Evolutionary conservation across 1,140 invertebrate genomes (phyloP).

Genomic region (Zaprionus gabonicus): DNA sequence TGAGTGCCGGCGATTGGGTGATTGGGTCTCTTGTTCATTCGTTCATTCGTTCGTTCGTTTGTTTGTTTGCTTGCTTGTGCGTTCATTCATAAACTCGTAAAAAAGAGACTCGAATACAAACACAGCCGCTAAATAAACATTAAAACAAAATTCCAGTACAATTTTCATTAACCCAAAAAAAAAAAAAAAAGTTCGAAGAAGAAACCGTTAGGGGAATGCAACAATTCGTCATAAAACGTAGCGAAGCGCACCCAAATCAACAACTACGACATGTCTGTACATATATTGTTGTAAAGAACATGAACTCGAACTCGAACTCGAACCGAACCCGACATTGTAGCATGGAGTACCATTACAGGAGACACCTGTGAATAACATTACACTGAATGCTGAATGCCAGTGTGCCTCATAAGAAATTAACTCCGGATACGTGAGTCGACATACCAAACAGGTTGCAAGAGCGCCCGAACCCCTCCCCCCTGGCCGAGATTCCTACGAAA

Average conservation of each 20-base stretch:
- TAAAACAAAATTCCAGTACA: constrained; percentile 62
- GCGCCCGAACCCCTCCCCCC: not conserved
- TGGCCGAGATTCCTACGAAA: constrained; percentile 2
- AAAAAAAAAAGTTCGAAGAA: constrained; percentile 36
- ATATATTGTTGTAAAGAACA: not conserved
- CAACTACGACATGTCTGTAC: not conserved
- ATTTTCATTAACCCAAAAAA: constrained; percentile 66
- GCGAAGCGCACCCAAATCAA: constrained; percentile 45
- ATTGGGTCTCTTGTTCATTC: constrained; percentile 16
- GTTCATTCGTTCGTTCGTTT: constrained; percentile 19
- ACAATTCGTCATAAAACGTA: constrained; percentile 56
- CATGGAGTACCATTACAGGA: constrained; percentile 59
- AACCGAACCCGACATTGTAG: constrained; percentile 6
- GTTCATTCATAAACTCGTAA: constrained; percentile 73
- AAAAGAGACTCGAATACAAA: constrained; percentile 55
- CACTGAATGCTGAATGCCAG: constrained; percentile 65
- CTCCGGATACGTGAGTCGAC: constrained; percentile 65
- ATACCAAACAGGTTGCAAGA: constrained; percentile 52
- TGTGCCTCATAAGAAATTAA: constrained; percentile 72
- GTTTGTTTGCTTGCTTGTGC: constrained; percentile 50
- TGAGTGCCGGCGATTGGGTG: constrained; percentile 6
- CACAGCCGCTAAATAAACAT: constrained; percentile 48
- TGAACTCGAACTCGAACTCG: constrained; percentile 10
- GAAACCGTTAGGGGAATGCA: constrained; percentile 41
- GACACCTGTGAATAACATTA: constrained; percentile 67